A percentile compares a stretch with the other conserved stretches of the same genome.
These are phyloP conservation scores for Corythornis madagascariensis DNA, from an alignment of 2,113 vertebrate species.

Conservation along the genomic window DNA sequence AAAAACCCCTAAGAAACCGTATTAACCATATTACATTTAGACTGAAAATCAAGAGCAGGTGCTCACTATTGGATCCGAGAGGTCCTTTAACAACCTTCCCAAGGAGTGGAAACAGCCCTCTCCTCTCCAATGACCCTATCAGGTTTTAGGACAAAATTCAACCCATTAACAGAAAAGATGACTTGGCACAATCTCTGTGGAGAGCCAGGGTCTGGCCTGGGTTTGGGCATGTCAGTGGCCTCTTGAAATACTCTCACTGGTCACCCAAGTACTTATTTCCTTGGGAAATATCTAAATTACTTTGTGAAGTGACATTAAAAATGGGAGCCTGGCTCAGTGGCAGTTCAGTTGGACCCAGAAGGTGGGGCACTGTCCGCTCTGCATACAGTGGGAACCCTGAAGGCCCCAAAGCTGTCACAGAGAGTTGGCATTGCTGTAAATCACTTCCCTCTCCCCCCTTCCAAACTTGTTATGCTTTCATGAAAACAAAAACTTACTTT, in stretches of 20 bases:
- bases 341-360: not conserved
- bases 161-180: not conserved
- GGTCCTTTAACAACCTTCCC: not conserved
- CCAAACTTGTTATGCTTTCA: not conserved
- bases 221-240: not conserved
- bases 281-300: not conserved
- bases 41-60: not conserved
- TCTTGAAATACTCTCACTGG: not conserved
- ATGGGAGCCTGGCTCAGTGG: not conserved
- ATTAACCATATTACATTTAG: not conserved
- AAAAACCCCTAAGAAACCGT: accelerated
- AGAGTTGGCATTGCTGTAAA: not conserved
- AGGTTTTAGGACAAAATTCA: not conserved
- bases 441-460: not conserved
- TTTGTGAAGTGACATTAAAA: not conserved
- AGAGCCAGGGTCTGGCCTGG: not conserved
- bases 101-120: not conserved
- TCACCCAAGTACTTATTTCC: not conserved
- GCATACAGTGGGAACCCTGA: not conserved
- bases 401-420: not conserved
- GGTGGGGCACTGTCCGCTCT: not conserved
- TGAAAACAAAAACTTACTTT: slow-evolving; percentile 5
- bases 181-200: not conserved
- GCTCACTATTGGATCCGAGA: not conserved
- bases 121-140: not conserved